Evolutionary conservation across 2,888 invertebrate species (phyloP), one percentile per base, ranked within the genome.

Genomic region (Sympetrum striolatum): DNA sequence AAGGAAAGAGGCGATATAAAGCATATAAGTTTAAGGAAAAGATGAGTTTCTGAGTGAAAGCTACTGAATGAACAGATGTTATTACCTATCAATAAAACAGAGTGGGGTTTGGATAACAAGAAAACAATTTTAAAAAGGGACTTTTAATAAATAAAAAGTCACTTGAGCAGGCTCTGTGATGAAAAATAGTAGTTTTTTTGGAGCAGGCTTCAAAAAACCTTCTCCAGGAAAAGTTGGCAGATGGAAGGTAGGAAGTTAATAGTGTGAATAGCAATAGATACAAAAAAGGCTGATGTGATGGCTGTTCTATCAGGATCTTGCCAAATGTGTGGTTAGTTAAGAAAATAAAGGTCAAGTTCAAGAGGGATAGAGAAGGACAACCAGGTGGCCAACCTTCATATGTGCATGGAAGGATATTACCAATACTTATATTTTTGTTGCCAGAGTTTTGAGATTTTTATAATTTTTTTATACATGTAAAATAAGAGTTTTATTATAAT

Each of bases 261-360:
- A 86, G 86, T 86, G 86, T 86, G 86, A 86, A 86, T 86, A 86
- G 86, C 86, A 86, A 86, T 86, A 86, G 86, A 86, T 86, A 86
- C 86, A 86, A 86, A 60, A 82, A 86, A 86, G 86, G 86, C 86
- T 86, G 86, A 86, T 86, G 86, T 86, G 86, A 86, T 86, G 86
- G 86, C 86, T 86, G 86, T 86, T 60, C 86, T 86, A 64, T 60
- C 86, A 39, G 86, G 86, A 60, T 86, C 86, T 86, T 86, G 86
- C 86, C 86, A 86, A 86, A 86, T 86, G 86, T 86, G 86, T 60
- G 86, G 86, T 60, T 86, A 86, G 86, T 64, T 86, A 86, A 60
- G 60, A 86, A 58, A 73, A 48, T 15, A 73, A 73, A 73, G 86
- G 60, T 86, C 37, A 60, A 60, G 60, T 86, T 86, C 60, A 86